These are phyloP conservation scores for Scelioninae gen. 2 DNA, from an alignment of 2,888 invertebrate species.

Conservation along the genomic window DNA sequence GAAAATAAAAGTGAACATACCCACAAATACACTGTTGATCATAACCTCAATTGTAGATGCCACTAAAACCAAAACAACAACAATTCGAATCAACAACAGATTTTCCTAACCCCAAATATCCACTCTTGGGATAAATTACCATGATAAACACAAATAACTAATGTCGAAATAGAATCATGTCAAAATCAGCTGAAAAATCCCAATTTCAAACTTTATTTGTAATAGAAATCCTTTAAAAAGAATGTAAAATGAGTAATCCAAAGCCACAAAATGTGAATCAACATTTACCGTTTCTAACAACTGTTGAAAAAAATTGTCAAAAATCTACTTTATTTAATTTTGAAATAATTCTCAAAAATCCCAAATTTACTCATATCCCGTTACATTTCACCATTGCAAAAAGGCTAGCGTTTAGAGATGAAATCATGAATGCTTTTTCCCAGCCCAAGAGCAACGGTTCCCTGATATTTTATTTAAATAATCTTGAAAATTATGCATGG, in stretches of 20 bases:
- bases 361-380: slow-evolving; percentile 19
- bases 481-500: background rate
- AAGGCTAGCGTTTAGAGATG: slow-evolving; percentile 33
- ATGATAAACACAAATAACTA: no score
- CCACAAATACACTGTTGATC: slow-evolving; percentile 9
- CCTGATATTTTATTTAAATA: background rate
- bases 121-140: no score
- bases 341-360: background rate
- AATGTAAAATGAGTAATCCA: background rate
- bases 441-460: background rate
- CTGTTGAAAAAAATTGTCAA: background rate
- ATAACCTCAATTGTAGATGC: slow-evolving; percentile 30
- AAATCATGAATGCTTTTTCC: slow-evolving; percentile 51
- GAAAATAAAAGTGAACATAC: slow-evolving; percentile 35
- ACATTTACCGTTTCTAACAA: background rate
- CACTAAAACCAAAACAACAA: slow-evolving; percentile 26
- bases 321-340: background rate
- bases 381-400: slow-evolving; percentile 36
- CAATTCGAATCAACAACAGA: background rate
- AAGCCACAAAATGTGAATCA: background rate
- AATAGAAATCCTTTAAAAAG: no score
- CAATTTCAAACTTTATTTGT: no score
- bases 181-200: no score
- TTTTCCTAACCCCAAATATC: background rate
- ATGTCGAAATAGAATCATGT: no score